These are phyloP conservation scores for Drosophila colorata DNA, from an alignment of 2,888 invertebrate species.

Conservation along the genomic window DNA sequence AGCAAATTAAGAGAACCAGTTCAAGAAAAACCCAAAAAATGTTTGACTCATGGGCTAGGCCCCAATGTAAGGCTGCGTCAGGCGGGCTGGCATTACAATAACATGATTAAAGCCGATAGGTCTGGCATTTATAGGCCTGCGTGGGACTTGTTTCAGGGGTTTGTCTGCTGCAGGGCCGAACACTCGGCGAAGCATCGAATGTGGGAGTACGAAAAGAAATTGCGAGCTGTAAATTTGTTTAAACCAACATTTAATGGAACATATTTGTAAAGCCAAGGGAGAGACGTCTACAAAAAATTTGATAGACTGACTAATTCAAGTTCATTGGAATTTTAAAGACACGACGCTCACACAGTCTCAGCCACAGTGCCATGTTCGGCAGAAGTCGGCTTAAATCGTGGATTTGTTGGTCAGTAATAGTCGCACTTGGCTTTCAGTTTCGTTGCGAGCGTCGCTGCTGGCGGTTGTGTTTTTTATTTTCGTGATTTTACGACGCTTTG, in stretches of 20 bases:
- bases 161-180: constrained; percentile 48
- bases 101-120: not conserved
- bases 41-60: constrained; percentile 29
- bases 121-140: constrained; percentile 26
- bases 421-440: constrained; percentile 75
- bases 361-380: constrained; percentile 14
- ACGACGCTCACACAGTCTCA: constrained; percentile 35
- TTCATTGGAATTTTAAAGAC: constrained; percentile 61
- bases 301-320: constrained; percentile 71
- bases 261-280: constrained; percentile 1
- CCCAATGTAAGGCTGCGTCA: constrained; percentile 11
- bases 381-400: constrained; percentile 15
- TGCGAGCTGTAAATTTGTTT: constrained; percentile 9
- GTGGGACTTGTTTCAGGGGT: constrained; percentile 70
- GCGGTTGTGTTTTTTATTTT: constrained; percentile 52
- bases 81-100: not conserved
- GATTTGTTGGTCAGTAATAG: constrained; percentile 14
- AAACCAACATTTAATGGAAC: not conserved
- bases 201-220: constrained; percentile 22
- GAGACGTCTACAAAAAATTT: constrained; percentile 16
- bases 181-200: not conserved
- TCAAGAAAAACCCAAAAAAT: constrained; percentile 4
- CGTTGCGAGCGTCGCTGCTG: constrained; percentile 60
- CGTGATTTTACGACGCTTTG: constrained; percentile 2
- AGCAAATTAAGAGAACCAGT: not conserved